Evolutionary conservation across 2,888 invertebrate genomes (phyloP), one percentile per base, ranked within the genome.

Genomic region (Adelognathus sp.): DNA sequence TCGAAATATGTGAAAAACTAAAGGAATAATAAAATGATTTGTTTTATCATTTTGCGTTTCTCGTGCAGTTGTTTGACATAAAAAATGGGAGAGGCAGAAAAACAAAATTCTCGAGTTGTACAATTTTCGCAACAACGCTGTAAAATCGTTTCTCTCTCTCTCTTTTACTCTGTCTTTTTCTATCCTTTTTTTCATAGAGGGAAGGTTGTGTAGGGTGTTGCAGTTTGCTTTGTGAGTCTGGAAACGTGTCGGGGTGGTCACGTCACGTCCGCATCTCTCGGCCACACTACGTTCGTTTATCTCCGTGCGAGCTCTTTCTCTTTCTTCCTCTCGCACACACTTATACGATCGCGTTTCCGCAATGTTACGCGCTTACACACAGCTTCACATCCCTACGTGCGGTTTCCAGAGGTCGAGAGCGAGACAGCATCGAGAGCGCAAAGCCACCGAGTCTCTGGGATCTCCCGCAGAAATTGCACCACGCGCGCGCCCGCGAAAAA

Each of bases 191-290:
- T 73, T 73, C 46, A 11, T 44, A 1, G 21, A 21, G 18, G 21
- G 1, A 1, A 9, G 67, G 9, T 18, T 41, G 44, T 60, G 66
- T 61, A 33, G 50, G n/a, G 66, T 46, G 50, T 72, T 71, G 54
- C 56, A 66, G 72, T 69, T 77, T 54, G 72, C 73, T 73, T 58
- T 52, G 73, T 41, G 36, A 73, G 78, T 78, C 77, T 41, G 50
- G n/a, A 64, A 73, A 78, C 78, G 78, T 78, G 64, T n/a, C 73
- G 18, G 64, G 67, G 60, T 56, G 58, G 69, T 18, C 58, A 27
- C 64, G 73, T 78, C 78, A 78, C 78, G 78, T 78, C 56, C 73
- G 73, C 39, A 58, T 44, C n/a, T n/a, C 52, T 39, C 69, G 67
- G 63, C 66, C 61, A 16, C 24, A 41, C 60, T 60, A 78, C 77